Conservation (phyloP, 1,140 invertebrate species). For the Calycopis cecrops region DNA sequence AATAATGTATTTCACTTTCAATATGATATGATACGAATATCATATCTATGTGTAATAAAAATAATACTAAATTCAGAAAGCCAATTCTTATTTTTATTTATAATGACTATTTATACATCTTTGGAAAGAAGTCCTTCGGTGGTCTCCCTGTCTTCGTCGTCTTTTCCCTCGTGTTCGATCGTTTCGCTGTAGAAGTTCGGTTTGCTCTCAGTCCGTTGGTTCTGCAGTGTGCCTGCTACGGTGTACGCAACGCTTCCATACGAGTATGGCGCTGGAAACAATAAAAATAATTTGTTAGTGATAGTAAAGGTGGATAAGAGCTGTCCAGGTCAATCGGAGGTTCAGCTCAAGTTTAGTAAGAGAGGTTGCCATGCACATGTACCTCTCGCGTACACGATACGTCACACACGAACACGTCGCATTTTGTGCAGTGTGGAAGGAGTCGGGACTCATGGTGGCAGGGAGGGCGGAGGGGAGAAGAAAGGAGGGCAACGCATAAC, state of each 20-base stretch:
- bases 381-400: background rate
- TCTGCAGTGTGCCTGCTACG: constrained; percentile 34
- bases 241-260: constrained; percentile 44
- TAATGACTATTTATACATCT: background rate
- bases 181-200: constrained; percentile 15
- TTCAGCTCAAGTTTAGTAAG: background rate
- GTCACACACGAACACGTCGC: no score
- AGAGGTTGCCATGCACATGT: background rate
- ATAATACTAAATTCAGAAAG: background rate
- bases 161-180: constrained; percentile 17
- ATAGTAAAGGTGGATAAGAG: background rate
- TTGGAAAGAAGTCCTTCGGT: background rate
- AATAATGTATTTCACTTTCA: background rate
- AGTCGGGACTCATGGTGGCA: no score
- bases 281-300: constrained; percentile 10
- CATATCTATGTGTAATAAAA: background rate
- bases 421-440: no score
- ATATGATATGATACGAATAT: no score
- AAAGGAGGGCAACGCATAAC: no score
- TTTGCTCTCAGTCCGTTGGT: constrained; percentile 7
- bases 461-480: no score
- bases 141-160: constrained; percentile 15
- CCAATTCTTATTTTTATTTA: constrained; percentile 8
- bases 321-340: background rate
- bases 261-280: constrained; percentile 17